Evolutionary conservation across 2,888 invertebrate species (phyloP).

Genomic region (Allophyes oxyacanthae): DNA sequence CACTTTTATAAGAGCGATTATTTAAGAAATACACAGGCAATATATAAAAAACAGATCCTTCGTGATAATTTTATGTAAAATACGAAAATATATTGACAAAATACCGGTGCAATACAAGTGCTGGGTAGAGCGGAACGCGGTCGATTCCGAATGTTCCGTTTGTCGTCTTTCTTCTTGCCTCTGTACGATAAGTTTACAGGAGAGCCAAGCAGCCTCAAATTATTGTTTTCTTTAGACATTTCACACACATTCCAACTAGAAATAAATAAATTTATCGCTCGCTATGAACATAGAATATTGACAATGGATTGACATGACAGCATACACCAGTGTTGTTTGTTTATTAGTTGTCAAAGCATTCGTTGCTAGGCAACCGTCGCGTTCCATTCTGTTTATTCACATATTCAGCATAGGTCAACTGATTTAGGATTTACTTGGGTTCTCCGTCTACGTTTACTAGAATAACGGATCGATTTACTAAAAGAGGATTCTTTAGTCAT

Average conservation of each 20-base stretch:
- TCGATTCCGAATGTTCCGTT: conserved; percentile 75
- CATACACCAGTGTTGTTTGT: conserved; percentile 19
- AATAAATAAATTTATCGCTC: conserved; percentile 19
- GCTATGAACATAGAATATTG: conserved; percentile 11
- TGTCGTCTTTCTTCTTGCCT: conserved; percentile 82
- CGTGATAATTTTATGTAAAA: too few species aligned
- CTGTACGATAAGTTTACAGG: conserved; percentile 83
- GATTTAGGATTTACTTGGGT: too few species aligned
- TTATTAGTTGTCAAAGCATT: conserved; percentile 65
- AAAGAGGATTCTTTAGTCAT: too few species aligned
- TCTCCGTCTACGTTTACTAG: too few species aligned
- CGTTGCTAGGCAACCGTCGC: conserved; percentile 69
- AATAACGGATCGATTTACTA: too few species aligned
- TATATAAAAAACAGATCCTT: too few species aligned
- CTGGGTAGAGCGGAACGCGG: conserved; percentile 83
- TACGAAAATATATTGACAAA: conserved; percentile 1
- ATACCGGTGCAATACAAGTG: conserved; percentile 78
- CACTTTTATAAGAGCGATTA: too few species aligned
- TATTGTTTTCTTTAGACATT: conserved; percentile 85
- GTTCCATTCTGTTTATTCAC: conserved; percentile 8
- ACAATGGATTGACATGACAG: background rate
- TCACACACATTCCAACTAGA: conserved; percentile 67
- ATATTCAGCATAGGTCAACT: conserved; percentile 11
- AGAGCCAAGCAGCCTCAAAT: conserved; percentile 81
- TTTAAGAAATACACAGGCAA: too few species aligned